Percentiles rank a stretch among this genome's conserved stretches.
phyloP scores from a whole-genome alignment of 2,888 invertebrate genomes.

The Philhelius pedissequus region DNA sequence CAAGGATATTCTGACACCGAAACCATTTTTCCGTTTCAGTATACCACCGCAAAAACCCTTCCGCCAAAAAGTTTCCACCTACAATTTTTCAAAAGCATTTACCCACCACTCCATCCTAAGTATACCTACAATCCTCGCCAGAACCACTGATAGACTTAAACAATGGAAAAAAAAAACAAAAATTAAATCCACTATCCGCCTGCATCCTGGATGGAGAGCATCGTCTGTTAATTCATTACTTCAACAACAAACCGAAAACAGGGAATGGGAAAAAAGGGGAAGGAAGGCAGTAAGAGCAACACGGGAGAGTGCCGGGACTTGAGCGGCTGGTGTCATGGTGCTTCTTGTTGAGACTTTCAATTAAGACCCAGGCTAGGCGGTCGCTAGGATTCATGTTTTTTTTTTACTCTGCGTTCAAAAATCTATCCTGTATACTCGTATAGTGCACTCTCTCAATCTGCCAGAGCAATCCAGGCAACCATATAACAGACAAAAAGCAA shows the following conservation, averaged over 20 bases:
- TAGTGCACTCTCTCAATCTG: slow-evolving; percentile 13
- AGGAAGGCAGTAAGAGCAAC: not conserved
- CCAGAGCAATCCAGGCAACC: not conserved
- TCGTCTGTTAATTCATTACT: slow-evolving; percentile 66
- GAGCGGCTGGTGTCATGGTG: slow-evolving; percentile 66
- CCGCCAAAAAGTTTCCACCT: not conserved
- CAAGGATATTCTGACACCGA: slow-evolving; percentile 2
- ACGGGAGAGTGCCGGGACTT: slow-evolving; percentile 42
- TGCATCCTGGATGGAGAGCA: slow-evolving; percentile 50
- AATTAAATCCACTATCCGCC: slow-evolving; percentile 56
- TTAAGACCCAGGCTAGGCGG: slow-evolving; percentile 66
- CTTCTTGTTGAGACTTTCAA: slow-evolving; percentile 68
- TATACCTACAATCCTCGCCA: too few species aligned
- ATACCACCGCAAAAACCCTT: not conserved
- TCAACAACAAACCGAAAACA: slow-evolving; percentile 59
- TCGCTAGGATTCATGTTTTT: slow-evolving; percentile 60
- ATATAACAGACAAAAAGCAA: not conserved
- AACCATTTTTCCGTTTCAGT: slow-evolving; percentile 9
- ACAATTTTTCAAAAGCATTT: not conserved
- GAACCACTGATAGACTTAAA: not conserved
- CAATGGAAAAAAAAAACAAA: slow-evolving; percentile 16
- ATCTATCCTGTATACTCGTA: slow-evolving; percentile 39
- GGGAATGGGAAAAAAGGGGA: not conserved
- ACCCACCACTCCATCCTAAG: too few species aligned
- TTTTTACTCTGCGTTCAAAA: slow-evolving; percentile 45